phyloP scores from a whole-genome alignment of 2,888 invertebrate genomes.

The Dioctria linearis region DNA sequence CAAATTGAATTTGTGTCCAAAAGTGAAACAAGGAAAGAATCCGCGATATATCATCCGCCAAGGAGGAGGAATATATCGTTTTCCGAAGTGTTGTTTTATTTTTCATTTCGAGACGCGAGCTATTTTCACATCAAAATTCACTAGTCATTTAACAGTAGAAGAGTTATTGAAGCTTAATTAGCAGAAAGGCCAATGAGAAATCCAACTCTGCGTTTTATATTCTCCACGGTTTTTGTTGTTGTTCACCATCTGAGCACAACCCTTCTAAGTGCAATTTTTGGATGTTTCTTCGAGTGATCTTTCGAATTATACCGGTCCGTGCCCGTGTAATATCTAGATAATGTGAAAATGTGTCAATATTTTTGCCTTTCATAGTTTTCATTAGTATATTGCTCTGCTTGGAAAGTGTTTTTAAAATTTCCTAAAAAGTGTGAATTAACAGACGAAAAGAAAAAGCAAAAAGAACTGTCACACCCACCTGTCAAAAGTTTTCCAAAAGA shows the following conservation, averaged over 20 bases:
- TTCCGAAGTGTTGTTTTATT: constrained; percentile 49
- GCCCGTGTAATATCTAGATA: constrained; percentile 54
- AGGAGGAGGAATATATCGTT: constrained; percentile 17
- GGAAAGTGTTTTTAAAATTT: constrained; percentile 11
- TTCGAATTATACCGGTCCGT: constrained; percentile 70
- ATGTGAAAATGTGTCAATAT: constrained; percentile 47
- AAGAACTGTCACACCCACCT: constrained; percentile 55
- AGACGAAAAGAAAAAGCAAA: constrained; percentile 8
- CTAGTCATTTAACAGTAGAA: neutral
- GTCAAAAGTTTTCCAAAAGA: constrained; percentile 49
- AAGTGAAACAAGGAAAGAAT: constrained; percentile 34
- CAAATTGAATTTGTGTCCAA: constrained; percentile 13
- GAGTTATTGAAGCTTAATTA: constrained; percentile 7
- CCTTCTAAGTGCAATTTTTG: constrained; percentile 56
- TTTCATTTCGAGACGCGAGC: constrained; percentile 35
- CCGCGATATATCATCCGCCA: neutral
- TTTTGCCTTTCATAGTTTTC: constrained; percentile 32
- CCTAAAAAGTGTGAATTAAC: constrained; percentile 8
- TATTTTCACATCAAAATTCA: neutral
- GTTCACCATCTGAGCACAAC: constrained; percentile 43
- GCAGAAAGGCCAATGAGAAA: constrained; percentile 44
- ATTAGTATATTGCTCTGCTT: constrained; percentile 33
- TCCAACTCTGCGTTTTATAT: constrained; percentile 27
- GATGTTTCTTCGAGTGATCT: constrained; percentile 70
- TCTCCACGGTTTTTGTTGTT: constrained; percentile 36